These are phyloP conservation scores for Drosophila lacertosa DNA, from an alignment of 1,140 invertebrate species.

Conservation along the genomic window DNA sequence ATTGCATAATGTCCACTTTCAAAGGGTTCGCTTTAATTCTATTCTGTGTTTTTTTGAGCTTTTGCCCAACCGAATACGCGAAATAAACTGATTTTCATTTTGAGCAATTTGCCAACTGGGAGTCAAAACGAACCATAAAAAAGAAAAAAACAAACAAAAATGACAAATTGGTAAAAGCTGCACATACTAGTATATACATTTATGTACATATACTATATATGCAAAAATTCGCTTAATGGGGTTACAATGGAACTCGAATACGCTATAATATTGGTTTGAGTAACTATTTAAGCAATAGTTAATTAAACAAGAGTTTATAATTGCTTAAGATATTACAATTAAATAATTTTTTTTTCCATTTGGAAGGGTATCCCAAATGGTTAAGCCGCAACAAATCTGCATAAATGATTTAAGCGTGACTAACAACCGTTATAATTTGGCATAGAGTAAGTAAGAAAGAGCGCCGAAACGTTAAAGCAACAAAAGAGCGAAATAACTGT, in stretches of 20 bases:
- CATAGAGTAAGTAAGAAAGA: constrained; percentile 1
- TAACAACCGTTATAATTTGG: constrained; percentile 17
- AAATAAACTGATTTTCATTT: constrained; percentile 62
- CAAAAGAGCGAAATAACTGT: background rate
- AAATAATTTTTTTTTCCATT: too few relatives aligned
- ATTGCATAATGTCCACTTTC: constrained; percentile 18
- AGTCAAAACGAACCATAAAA: constrained; percentile 15
- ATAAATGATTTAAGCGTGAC: constrained; percentile 31
- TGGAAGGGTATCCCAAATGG: constrained; percentile 3
- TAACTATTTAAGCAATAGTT: constrained; percentile 1
- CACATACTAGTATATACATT: constrained; percentile 5
- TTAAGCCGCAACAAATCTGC: background rate
- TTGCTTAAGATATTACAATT: background rate
- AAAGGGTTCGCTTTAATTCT: background rate
- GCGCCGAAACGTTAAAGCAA: constrained; percentile 1
- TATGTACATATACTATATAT: background rate
- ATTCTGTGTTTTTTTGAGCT: constrained; percentile 1
- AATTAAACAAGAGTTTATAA: background rate
- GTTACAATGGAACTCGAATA: constrained; percentile 7
- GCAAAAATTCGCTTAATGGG: background rate
- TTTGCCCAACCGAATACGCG: constrained; percentile 50
- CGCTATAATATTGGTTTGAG: background rate
- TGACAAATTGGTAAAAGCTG: constrained; percentile 18
- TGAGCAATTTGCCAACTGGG: constrained; percentile 15
- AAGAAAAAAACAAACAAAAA: constrained; percentile 5